A percentile compares a stretch with the other conserved stretches of the same genome.
Evolutionary conservation across 2,888 invertebrate genomes (phyloP).

Genomic region (Orchestes rusci): DNA sequence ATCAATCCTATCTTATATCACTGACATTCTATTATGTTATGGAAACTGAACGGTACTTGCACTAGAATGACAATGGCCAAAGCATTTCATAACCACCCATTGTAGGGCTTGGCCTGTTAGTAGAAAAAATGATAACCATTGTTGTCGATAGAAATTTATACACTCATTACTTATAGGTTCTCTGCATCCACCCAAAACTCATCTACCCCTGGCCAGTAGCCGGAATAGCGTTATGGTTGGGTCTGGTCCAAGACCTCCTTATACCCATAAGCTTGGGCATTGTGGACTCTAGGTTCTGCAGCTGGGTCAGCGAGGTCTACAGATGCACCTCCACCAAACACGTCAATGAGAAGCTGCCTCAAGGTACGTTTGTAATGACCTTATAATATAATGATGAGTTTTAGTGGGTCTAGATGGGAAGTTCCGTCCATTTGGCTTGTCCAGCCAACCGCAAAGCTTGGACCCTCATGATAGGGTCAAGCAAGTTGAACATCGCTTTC

Average conservation of each 20-base stretch:
- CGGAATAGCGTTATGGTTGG: slow-evolving; percentile 50
- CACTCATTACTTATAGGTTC: slow-evolving; percentile 43
- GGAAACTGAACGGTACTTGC: too few species aligned
- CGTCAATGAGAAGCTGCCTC: slow-evolving; percentile 42
- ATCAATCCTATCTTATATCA: too few species aligned
- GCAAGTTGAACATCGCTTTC: slow-evolving; percentile 50
- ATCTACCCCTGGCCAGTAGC: slow-evolving; percentile 49
- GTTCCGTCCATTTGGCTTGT: slow-evolving; percentile 49
- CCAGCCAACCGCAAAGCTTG: slow-evolving; percentile 40
- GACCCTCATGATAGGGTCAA: slow-evolving; percentile 32
- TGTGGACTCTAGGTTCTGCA: slow-evolving; percentile 51
- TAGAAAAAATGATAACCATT: too few species aligned
- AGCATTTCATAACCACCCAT: too few species aligned
- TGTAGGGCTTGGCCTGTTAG: too few species aligned
- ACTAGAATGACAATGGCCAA: too few species aligned
- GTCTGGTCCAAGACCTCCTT: slow-evolving; percentile 50
- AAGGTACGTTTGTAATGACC: slow-evolving; percentile 33
- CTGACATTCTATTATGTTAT: too few species aligned
- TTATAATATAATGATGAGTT: slow-evolving; percentile 3
- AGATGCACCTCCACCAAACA: slow-evolving; percentile 38
- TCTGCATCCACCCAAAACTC: slow-evolving; percentile 48
- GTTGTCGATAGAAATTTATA: too few species aligned
- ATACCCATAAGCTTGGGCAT: slow-evolving; percentile 52
- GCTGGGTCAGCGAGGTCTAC: slow-evolving; percentile 50
- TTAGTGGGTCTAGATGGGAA: slow-evolving; percentile 51